These are phyloP conservation scores for Popillia japonica DNA, from an alignment of 1,140 invertebrate species.

Conservation along the genomic window DNA sequence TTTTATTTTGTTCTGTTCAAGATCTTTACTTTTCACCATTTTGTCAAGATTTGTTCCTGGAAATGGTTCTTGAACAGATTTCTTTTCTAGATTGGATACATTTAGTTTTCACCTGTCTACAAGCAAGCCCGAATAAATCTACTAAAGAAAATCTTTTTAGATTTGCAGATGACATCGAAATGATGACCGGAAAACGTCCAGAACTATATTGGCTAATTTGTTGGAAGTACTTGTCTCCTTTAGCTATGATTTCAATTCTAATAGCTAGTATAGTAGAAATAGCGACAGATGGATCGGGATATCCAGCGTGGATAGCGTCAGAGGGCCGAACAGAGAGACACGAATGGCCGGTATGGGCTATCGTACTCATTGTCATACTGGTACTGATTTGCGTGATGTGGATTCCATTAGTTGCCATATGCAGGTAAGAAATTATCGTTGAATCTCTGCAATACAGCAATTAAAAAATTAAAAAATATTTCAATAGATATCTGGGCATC, in stretches of 20 bases:
- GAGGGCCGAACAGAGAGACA: constrained; percentile 76
- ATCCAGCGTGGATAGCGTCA: constrained; percentile 83
- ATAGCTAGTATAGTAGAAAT: constrained; percentile 86
- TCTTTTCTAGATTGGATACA: no score
- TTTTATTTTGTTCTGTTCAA: no score
- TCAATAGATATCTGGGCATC: constrained; percentile 74
- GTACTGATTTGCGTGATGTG: constrained; percentile 84
- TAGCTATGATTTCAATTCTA: constrained; percentile 90
- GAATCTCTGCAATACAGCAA: background rate
- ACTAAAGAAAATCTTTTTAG: constrained; percentile 58
- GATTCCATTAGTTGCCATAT: constrained; percentile 85
- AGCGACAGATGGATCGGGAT: constrained; percentile 80
- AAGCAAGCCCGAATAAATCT: no score
- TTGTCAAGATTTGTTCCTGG: no score
- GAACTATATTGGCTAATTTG: constrained; percentile 91
- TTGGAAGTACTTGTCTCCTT: constrained; percentile 92
- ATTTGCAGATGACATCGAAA: constrained; percentile 92
- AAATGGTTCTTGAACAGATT: no score
- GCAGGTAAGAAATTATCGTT: constrained; percentile 67
- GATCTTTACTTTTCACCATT: no score
- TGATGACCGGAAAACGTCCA: constrained; percentile 91
- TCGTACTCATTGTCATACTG: constrained; percentile 78
- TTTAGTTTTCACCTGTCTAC: no score
- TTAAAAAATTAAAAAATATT: background rate
- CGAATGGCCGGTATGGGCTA: constrained; percentile 83